Conservation (phyloP, 2,797 vertebrate genomes). For the Sebastes trivittatus region DNA sequence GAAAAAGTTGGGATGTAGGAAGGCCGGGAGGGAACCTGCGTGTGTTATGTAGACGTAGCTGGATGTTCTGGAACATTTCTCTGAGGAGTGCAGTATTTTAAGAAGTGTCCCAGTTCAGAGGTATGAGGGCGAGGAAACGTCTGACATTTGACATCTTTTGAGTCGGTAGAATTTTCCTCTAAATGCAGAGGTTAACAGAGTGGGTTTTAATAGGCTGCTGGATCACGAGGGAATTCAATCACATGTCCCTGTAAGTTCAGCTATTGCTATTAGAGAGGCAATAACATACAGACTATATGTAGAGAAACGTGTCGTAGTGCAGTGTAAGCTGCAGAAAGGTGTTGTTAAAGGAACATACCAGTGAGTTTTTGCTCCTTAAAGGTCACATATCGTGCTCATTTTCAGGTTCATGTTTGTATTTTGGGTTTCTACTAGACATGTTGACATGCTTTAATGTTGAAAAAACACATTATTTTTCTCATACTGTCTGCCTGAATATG, state of each 20-base stretch:
- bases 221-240: background rate
- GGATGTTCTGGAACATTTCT: conserved; percentile 66
- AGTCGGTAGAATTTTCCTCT: background rate
- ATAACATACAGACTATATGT: background rate
- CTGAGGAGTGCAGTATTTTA: conserved; percentile 68
- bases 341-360: background rate
- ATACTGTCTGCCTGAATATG: no score
- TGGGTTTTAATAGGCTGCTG: conserved; percentile 5
- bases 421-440: no score
- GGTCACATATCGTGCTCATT: no score
- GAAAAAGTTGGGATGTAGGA: background rate
- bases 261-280: background rate
- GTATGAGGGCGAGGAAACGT: conserved; percentile 32
- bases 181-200: conserved; percentile 7
- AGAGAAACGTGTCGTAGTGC: background rate
- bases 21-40: conserved; percentile 19
- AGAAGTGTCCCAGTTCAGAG: conserved; percentile 70
- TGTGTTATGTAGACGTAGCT: conserved; percentile 29
- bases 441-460: fast-evolving
- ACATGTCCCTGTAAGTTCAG: background rate
- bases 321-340: background rate
- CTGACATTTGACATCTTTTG: conserved; percentile 60
- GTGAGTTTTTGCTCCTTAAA: background rate
- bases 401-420: no score
- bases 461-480: no score